Evolutionary conservation across 2,797 vertebrate species (phyloP), one percentile per base, ranked within the genome.

Genomic region (Prunella strophiata): DNA sequence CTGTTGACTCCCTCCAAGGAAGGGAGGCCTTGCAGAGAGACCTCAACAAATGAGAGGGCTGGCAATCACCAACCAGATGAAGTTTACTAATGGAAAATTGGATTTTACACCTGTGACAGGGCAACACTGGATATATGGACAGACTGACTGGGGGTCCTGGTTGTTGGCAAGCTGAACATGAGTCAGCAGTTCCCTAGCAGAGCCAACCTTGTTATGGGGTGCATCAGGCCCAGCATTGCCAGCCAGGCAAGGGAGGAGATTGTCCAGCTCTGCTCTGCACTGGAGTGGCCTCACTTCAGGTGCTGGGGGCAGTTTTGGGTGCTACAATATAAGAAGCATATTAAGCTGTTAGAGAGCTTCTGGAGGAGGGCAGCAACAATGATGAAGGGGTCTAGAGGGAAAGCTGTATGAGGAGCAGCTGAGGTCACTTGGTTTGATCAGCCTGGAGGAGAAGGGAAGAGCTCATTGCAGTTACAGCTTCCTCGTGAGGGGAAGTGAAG

Each of bases 131-230:
- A 13, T 58, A 34, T 32, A 50, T 5, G 7, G 19, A 38, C 22
- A 67, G 45, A 51, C 32, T 38, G 32, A 22, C 13, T 23, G 38
- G 7, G 10, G 2, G 7, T 36, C 18, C 27, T 38, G 22, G 8
- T 61, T 13, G 1, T 2, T 47, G 42, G 18, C 15, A 72, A 55
- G 23, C 1, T 23, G 23, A 55, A 10, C 3, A 10, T 1, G 5
- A 38, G 14, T 1, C 27, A 40, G 23, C 18, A 10, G 10, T 47
- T 29, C 40, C 29, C 50, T 54, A 42, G 58, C 29, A 55, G 29
- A 16, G 29, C 10, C n/a, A 72, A 23, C 0, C 0, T 0, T 72
- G 34, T 10, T 19, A 16, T 63, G 15, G 3, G 13, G 18, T 36
- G 1, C 7, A 55, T 54, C 58, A 72, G 42, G 13, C 13, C 11